Evolutionary conservation across 2,113 vertebrate genomes (phyloP), one percentile per base, ranked within the genome.

Genomic region (Erythrolamprus reginae): DNA sequence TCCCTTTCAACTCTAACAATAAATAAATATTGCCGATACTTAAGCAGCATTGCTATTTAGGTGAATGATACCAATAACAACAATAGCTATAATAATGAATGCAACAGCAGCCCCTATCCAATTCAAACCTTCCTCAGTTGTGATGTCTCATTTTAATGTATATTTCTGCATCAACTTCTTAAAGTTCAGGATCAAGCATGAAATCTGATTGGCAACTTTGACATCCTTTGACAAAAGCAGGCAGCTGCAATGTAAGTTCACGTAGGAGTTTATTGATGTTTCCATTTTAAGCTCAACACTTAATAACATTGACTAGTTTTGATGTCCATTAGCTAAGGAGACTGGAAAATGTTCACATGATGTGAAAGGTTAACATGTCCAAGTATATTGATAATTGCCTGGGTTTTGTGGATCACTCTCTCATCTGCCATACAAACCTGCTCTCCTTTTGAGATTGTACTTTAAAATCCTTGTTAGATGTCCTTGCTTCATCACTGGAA

Each of bases 191-290:
- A 92, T 84, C 89, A 61, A 33, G 58, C 48, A 84, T 23, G 28
- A 58, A 24, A 58, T 48, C 50, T 83, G 84, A 83, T 58, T 45
- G 70, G 48, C 48, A 70, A 47, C 77, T 88, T 51, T 65, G 88
- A 52, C 77, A 90, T 88, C 91, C 87, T 3, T 48, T 65, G 89
- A 24, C 77, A 84, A 48, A 86, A 88, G 88, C 84, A 92, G 86
- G 70, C 85, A 88, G 88, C 26, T 88, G 70, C 38, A 88, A 84
- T 88, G 65, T 90, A 89, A 52, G 38, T 65, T 83, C 48, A 77
- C 38, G 5, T 77, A 70, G 55, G 85, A 87, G 56, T 88, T 89
- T 90, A 92, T 91, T 61, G 90, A 90, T 89, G 55, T 87, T 83
- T 87, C 50, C 77, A 70, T 90, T 88, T 70, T 92, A 48, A 77